phyloP scores from a whole-genome alignment of 2,113 vertebrate species.

The Diglossa brunneiventris region DNA sequence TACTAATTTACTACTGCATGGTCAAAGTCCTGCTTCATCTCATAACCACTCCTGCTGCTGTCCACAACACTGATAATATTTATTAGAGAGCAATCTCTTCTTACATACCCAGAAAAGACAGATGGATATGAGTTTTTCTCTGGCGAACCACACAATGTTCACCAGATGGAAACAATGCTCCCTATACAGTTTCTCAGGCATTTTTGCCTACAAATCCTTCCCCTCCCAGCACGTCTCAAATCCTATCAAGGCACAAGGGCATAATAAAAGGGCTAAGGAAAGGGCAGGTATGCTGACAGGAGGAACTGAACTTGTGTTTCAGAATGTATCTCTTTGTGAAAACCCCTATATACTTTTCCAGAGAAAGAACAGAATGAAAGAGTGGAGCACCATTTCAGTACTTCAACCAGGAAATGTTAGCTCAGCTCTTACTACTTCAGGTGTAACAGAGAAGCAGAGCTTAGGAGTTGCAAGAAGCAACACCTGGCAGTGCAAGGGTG shows the following conservation, averaged over 20 bases:
- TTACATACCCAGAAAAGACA: constrained; percentile 17
- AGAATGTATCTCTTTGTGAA: neutral
- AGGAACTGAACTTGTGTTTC: neutral
- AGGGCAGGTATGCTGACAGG: neutral
- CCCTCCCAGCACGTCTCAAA: neutral
- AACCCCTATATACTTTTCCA: neutral
- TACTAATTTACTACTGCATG: neutral
- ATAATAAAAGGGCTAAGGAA: constrained; percentile 1
- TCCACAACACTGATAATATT: neutral
- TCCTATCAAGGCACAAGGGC: neutral
- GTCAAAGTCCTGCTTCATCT: neutral
- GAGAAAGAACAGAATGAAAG: neutral
- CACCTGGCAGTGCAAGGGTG: neutral
- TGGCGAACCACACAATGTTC: constrained; percentile 17
- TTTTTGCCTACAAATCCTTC: constrained; percentile 22
- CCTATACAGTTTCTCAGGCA: constrained; percentile 7
- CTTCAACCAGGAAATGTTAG: neutral
- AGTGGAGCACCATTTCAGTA: neutral
- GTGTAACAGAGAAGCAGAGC: neutral
- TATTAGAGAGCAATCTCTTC: neutral
- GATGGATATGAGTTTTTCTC: constrained; percentile 27
- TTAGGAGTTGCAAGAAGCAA: neutral
- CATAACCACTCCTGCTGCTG: neutral
- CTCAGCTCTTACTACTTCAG: neutral
- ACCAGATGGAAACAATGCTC: constrained; percentile 48